Percentiles rank a stretch among this genome's conserved stretches.
These are phyloP conservation scores for Rhagologus leucostigma DNA, from an alignment of 2,113 vertebrate genomes.

Conservation along the genomic window DNA sequence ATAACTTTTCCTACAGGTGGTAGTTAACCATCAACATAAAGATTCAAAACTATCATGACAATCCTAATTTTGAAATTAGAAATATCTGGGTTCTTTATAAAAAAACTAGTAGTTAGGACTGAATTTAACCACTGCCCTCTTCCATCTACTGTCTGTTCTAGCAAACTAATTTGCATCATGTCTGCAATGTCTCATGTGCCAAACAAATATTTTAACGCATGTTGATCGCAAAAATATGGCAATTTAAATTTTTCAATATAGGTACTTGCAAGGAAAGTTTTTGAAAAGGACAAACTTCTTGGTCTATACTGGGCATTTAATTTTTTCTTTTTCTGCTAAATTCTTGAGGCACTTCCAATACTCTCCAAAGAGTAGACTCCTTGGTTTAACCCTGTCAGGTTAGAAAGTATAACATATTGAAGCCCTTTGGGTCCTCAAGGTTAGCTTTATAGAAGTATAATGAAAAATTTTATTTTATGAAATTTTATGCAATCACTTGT, in stretches of 20 bases:
- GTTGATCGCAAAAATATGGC: not conserved
- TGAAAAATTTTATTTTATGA: not conserved
- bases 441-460: not conserved
- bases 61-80: not conserved
- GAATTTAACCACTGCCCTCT: not conserved
- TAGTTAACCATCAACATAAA: not conserved
- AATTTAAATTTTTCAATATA: not conserved
- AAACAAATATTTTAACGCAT: not conserved
- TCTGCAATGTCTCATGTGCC: not conserved
- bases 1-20: not conserved
- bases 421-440: not conserved
- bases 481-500: not conserved
- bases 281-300: not conserved
- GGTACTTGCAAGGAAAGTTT: not conserved
- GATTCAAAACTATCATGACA: not conserved
- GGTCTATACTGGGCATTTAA: not conserved
- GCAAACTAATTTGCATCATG: not conserved
- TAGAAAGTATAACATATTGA: not conserved
- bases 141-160: not conserved
- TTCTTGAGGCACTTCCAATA: not conserved
- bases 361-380: not conserved
- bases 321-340: not conserved
- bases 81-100: not conserved
- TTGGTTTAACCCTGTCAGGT: not conserved
- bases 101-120: not conserved